Percentiles rank a stretch among this genome's conserved stretches.
phyloP scores from a whole-genome alignment of 1,140 invertebrate genomes.

The Hypsibius dujardini region DNA sequence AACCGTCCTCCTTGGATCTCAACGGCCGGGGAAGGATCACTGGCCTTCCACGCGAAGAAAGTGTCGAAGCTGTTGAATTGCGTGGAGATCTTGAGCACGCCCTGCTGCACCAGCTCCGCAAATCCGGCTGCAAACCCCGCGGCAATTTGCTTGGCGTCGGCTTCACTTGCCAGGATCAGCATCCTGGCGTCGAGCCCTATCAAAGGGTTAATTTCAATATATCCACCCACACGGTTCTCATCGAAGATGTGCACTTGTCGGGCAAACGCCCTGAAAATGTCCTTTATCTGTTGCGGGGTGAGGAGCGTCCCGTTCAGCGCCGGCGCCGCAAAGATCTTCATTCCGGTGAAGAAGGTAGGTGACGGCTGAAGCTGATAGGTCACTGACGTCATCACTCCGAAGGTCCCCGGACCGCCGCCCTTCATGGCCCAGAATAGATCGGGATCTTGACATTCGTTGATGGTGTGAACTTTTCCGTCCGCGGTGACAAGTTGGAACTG shows the following conservation, averaged over 20 bases:
- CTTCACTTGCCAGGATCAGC: background rate
- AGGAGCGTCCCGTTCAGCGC: background rate
- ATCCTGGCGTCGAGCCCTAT: background rate
- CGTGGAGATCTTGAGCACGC: too few species aligned
- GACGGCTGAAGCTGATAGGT: slow-evolving; percentile 24
- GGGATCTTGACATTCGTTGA: slow-evolving; percentile 19
- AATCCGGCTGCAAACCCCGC: background rate
- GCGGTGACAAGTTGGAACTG: slow-evolving; percentile 24
- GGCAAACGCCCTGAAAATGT: background rate
- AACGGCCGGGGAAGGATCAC: too few species aligned
- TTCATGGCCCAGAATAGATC: slow-evolving; percentile 27
- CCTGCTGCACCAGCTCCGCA: background rate
- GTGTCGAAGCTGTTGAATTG: too few species aligned
- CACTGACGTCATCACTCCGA: slow-evolving; percentile 24
- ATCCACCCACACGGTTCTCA: background rate
- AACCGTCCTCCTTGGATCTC: too few species aligned
- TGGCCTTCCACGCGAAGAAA: too few species aligned
- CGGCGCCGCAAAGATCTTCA: too few species aligned
- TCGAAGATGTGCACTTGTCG: background rate
- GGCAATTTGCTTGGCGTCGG: background rate
- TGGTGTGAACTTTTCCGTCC: slow-evolving; percentile 20
- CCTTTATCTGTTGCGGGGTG: background rate
- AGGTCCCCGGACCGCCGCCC: slow-evolving; percentile 27
- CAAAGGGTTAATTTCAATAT: background rate
- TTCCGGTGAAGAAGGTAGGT: background rate